Conservation (phyloP, 1,140 invertebrate species). For the Drosophila suzukii region DNA sequence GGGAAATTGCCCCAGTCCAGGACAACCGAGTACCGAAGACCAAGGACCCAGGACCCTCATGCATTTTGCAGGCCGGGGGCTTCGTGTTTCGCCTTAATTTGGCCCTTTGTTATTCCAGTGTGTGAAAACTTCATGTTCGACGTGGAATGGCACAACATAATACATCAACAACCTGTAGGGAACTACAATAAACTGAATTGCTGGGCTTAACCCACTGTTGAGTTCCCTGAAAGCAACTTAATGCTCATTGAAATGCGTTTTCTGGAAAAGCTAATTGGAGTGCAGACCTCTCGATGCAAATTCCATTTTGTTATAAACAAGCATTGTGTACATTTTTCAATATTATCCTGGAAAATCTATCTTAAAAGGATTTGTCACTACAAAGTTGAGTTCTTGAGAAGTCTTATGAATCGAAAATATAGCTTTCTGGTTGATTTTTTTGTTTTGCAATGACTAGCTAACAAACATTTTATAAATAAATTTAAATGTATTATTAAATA, state of each 20-base stretch:
- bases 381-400: too few relatives aligned
- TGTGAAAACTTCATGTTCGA: constrained; percentile 6
- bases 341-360: too few relatives aligned
- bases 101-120: constrained; percentile 26
- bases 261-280: not conserved
- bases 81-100: constrained; percentile 10
- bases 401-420: too few relatives aligned
- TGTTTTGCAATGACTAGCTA: too few relatives aligned
- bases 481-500: too few relatives aligned
- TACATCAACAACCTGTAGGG: constrained; percentile 1
- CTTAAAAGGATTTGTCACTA: too few relatives aligned
- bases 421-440: too few relatives aligned
- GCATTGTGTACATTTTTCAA: too few relatives aligned
- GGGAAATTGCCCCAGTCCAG: constrained; percentile 1
- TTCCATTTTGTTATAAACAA: not conserved
- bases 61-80: constrained; percentile 18
- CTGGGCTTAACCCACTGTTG: not conserved
- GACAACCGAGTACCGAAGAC: not conserved
- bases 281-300: not conserved
- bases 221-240: not conserved
- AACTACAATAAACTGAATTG: constrained; percentile 16
- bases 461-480: too few relatives aligned
- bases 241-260: not conserved
- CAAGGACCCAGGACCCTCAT: constrained; percentile 19
- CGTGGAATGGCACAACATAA: not conserved